Base-by-base conservation (phyloP, 1,140 invertebrate genomes). In the Aethina tumida region DNA sequence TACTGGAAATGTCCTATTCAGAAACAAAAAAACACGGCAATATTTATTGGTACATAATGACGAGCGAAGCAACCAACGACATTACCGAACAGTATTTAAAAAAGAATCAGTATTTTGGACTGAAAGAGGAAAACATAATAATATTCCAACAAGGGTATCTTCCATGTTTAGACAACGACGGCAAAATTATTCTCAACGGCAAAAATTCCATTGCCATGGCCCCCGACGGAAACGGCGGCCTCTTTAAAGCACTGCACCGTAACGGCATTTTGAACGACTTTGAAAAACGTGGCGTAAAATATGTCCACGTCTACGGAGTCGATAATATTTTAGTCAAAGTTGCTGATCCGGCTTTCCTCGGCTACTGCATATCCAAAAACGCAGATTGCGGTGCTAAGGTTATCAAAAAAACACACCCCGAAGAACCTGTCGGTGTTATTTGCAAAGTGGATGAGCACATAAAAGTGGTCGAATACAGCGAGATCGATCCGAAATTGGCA, bases 261-360 rank as follows among this genome's bases (percentile, higher is more conserved):
- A 74, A 80, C 49, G 79, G 78, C 8, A 75, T 97, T 18, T 55
- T 98, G 5, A 70, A 83, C n/a, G 83, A 97, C 53, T 85, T 98
- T 72, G 60, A 75, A 26, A 67, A 61, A 17, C 71, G 88, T 39
- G 86, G 85, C 3, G 77, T 99, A 10, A 68, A 84, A 47, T 94
- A 94, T 62, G 60, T 99, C 7, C 95, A 99, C 63, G 92, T 87
- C 3, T 96, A 97, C 69, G 96, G 93, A 52, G 96, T 99, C 8
- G 97, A 99, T 63, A 99, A 99, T 65, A 96, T 99, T 43, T 70
- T 99, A 5, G 87, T 95, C 8, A 95, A 94, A 76, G 89, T 99
- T 40, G 95, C 92, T 0, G 97, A 99, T 74, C 97, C 97, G 1
- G 68, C 85, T 9, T 99, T 99, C 59, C 76, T 99, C 50, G 97